Evolutionary conservation across 2,113 vertebrate species (phyloP).

Genomic region (Oxyura jamaicensis): DNA sequence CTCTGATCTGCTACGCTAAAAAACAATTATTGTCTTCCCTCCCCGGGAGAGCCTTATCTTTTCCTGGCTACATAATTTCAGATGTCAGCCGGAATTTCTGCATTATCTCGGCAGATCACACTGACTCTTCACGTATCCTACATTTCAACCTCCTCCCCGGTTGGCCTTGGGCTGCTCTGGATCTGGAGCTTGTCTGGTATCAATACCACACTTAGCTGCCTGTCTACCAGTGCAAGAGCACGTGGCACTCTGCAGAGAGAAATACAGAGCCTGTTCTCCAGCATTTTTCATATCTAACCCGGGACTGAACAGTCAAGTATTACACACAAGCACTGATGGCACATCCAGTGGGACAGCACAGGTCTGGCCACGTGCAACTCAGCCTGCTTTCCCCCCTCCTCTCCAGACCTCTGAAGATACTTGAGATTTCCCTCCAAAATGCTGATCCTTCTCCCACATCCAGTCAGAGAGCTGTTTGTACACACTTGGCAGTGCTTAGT

Average conservation of each 20-base stretch:
- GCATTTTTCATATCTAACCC: neutral
- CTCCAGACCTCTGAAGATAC: neutral
- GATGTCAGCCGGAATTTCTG: conserved; percentile 62
- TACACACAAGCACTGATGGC: neutral
- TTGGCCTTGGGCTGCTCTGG: conserved; percentile 13
- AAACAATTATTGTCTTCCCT: conserved; percentile 76
- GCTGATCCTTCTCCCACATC: neutral
- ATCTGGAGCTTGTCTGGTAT: conserved; percentile 24
- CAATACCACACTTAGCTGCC: neutral
- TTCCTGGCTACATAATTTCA: conserved; percentile 55
- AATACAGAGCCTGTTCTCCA: neutral
- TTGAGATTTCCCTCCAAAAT: neutral
- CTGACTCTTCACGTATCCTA: conserved; percentile 24
- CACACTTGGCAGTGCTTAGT: neutral
- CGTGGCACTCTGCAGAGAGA: neutral
- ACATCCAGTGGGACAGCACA: neutral
- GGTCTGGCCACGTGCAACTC: neutral
- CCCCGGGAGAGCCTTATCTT: conserved; percentile 62
- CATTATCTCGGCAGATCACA: conserved; percentile 65
- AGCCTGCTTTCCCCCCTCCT: neutral
- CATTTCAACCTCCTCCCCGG: conserved; percentile 5
- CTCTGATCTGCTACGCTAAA: conserved; percentile 73
- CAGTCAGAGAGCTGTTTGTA: neutral
- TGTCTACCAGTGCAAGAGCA: neutral
- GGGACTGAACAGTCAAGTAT: neutral